A percentile compares a stretch with the other conserved stretches of the same genome.
These are phyloP conservation scores for Echeneis naucrates DNA, from an alignment of 2,797 vertebrate species.

Conservation along the genomic window DNA sequence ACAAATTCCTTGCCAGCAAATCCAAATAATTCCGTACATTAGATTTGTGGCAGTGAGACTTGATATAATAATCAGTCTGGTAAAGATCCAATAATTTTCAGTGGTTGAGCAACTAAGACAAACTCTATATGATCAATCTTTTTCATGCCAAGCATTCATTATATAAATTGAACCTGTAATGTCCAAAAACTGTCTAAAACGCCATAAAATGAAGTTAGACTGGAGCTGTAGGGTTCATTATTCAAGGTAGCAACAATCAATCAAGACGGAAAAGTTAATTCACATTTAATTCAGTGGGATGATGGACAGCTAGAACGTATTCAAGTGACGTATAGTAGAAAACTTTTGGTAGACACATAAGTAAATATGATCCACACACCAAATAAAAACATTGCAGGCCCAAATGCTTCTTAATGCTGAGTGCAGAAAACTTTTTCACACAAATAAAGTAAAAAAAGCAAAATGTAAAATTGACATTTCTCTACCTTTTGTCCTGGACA, in stretches of 20 bases:
- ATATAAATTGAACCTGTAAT: neutral
- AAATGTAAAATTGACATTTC: neutral
- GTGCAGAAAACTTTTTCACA: neutral
- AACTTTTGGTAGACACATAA: too few relatives aligned
- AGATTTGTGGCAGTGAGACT: slow-evolving; percentile 60
- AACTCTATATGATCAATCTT: neutral
- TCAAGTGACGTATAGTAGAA: too few relatives aligned
- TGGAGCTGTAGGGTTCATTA: neutral
- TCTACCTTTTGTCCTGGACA: neutral
- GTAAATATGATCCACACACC: neutral
- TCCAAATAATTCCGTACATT: slow-evolving; percentile 56
- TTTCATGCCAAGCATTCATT: slow-evolving; percentile 7
- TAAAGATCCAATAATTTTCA: slow-evolving; percentile 29
- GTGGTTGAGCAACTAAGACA: slow-evolving; percentile 17
- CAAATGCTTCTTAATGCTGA: neutral
- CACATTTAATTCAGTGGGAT: too few relatives aligned
- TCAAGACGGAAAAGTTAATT: too few relatives aligned
- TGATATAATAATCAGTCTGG: slow-evolving; percentile 42
- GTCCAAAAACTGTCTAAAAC: neutral
- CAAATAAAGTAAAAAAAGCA: neutral
- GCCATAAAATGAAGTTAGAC: neutral
- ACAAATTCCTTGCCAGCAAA: slow-evolving; percentile 54
- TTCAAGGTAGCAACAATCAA: too few relatives aligned
- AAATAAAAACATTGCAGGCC: neutral
- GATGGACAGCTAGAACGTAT: too few relatives aligned